phyloP scores from a whole-genome alignment of 2,797 vertebrate genomes.

The Scolopax rusticola region DNA sequence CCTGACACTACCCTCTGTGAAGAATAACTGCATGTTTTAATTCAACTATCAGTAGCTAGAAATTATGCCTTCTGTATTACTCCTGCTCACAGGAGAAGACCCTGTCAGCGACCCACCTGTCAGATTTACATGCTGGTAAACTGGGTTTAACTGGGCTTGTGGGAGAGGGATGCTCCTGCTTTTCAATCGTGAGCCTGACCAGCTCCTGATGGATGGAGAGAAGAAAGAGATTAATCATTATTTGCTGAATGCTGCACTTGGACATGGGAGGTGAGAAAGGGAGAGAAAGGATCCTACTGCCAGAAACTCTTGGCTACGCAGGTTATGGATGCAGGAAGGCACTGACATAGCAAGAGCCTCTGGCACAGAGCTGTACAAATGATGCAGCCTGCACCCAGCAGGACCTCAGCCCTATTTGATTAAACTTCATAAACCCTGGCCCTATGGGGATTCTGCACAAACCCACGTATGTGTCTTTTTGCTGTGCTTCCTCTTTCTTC shows the following conservation, averaged over 20 bases:
- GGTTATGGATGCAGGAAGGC: neutral
- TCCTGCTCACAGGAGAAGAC: neutral
- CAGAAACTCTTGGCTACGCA: neutral
- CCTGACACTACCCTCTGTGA: neutral
- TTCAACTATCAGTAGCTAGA: neutral
- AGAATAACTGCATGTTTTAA: neutral
- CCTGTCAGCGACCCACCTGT: conserved; percentile 81
- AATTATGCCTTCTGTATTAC: neutral
- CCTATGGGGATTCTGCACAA: neutral
- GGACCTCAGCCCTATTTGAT: neutral
- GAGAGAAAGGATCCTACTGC: neutral
- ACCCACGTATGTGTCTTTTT: neutral
- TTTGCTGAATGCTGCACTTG: neutral
- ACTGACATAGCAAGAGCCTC: neutral
- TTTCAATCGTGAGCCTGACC: conserved; percentile 96
- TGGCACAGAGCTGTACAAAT: neutral
- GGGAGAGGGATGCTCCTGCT: conserved; percentile 95
- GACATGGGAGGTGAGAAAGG: neutral
- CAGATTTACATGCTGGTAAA: conserved; percentile 84
- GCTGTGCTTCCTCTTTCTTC: neutral
- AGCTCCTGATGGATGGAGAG: conserved; percentile 81
- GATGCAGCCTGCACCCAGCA: neutral
- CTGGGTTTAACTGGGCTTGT: conserved; percentile 91
- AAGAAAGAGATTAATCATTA: neutral
- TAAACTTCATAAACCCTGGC: neutral